Evolutionary conservation across 2,888 invertebrate genomes (phyloP).

Genomic region (Bhutanitis thaidina): DNA sequence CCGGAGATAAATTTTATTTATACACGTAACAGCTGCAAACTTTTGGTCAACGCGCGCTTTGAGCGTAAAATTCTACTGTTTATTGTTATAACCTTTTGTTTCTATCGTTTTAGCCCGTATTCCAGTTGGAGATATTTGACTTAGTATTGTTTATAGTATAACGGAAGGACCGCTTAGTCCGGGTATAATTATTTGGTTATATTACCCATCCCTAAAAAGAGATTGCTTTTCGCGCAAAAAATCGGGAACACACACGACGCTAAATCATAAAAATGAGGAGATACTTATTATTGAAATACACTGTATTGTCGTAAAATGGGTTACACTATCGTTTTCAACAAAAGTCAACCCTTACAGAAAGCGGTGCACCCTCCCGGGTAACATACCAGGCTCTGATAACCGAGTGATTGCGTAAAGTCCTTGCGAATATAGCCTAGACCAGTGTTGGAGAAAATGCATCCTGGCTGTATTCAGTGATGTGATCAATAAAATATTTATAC

Average conservation of each 20-base stretch:
- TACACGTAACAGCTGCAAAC: slow-evolving; percentile 76
- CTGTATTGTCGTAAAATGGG: too few relatives aligned
- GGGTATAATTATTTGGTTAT: slow-evolving; percentile 14
- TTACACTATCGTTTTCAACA: too few relatives aligned
- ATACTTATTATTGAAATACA: too few relatives aligned
- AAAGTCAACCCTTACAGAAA: too few relatives aligned
- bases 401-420: too few relatives aligned
- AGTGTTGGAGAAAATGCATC: too few relatives aligned
- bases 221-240: slow-evolving; percentile 9
- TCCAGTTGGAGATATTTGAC: slow-evolving; percentile 24
- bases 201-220: slow-evolving; percentile 1
- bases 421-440: too few relatives aligned
- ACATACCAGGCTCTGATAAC: too few relatives aligned
- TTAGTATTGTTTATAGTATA: slow-evolving; percentile 46
- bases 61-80: slow-evolving; percentile 44
- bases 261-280: background rate
- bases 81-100: slow-evolving; percentile 63
- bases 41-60: slow-evolving; percentile 73
- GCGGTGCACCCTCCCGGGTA: too few relatives aligned
- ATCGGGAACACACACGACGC: slow-evolving; percentile 49
- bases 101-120: slow-evolving; percentile 46
- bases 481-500: too few relatives aligned
- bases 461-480: too few relatives aligned
- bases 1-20: slow-evolving; percentile 77
- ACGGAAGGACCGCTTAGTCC: slow-evolving; percentile 35